Conservation (phyloP, 2,888 invertebrate genomes). For the Eilema griseolum region DNA sequence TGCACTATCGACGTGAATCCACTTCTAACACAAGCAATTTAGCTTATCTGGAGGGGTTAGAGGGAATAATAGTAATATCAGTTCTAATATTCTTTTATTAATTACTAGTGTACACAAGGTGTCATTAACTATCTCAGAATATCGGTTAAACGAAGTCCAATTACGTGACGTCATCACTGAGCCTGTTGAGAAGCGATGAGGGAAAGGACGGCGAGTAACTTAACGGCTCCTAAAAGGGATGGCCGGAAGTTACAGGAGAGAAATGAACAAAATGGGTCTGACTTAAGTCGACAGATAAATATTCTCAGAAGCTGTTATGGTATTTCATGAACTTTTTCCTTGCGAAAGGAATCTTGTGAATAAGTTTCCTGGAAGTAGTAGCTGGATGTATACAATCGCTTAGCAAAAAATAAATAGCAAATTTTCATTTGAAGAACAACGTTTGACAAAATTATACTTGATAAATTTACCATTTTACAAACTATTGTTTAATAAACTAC, state of each 20-base stretch:
- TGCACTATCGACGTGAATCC: no score
- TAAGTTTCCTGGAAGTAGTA: neutral
- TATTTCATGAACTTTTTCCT: constrained; percentile 11
- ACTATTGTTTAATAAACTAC: no score
- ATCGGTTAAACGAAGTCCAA: constrained; percentile 31
- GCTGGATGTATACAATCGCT: no score
- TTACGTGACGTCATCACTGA: constrained; percentile 27
- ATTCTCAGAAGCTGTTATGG: constrained; percentile 10
- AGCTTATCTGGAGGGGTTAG: no score
- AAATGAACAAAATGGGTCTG: constrained; percentile 38
- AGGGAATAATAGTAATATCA: no score
- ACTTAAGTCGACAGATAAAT: constrained; percentile 31
- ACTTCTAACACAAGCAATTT: no score
- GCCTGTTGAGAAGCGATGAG: constrained; percentile 10
- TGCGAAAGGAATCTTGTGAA: constrained; percentile 4
- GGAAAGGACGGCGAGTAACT: constrained; percentile 7
- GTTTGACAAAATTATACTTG: no score
- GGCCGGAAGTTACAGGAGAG: constrained; percentile 34
- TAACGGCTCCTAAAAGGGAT: constrained; percentile 29
- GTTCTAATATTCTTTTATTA: no score
- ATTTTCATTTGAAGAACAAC: no score
- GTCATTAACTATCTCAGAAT: constrained; percentile 19
- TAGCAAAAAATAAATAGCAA: no score
- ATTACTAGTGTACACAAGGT: constrained; percentile 31
- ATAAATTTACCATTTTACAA: no score